These are phyloP conservation scores for Illadopsis cleaveri DNA, from an alignment of 2,113 vertebrate species.

Conservation along the genomic window DNA sequence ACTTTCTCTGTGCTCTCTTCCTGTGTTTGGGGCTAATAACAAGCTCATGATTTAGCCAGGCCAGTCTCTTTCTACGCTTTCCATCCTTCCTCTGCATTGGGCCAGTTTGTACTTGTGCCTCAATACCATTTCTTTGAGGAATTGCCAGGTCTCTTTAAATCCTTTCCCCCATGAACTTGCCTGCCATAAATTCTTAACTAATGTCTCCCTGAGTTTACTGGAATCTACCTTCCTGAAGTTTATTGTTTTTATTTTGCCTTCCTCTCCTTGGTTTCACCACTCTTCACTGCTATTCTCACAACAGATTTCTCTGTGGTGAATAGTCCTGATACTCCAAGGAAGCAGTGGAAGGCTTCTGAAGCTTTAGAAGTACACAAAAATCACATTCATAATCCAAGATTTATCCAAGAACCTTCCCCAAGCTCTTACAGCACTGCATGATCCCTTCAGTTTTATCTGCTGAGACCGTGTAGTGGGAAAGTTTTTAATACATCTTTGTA, in stretches of 20 bases:
- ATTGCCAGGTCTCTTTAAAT: constrained; percentile 43
- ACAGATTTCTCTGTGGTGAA: not conserved
- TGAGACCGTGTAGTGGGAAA: not conserved
- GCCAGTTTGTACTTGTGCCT: constrained; percentile 48
- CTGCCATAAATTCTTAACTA: constrained; percentile 36
- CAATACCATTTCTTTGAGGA: constrained; percentile 58
- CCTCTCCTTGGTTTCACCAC: not conserved
- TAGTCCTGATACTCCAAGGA: not conserved
- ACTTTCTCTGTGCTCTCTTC: constrained; percentile 49
- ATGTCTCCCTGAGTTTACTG: not conserved
- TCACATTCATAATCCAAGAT: not conserved
- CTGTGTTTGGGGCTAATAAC: constrained; percentile 45
- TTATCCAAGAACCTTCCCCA: not conserved
- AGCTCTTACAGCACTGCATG: not conserved
- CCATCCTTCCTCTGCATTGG: constrained; percentile 52
- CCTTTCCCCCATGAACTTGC: constrained; percentile 12
- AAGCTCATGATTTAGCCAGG: constrained; percentile 33
- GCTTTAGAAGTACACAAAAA: not conserved
- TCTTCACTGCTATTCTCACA: not conserved
- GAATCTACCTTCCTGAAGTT: constrained; percentile 6
- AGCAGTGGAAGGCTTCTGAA: not conserved
- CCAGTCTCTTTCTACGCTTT: constrained; percentile 25
- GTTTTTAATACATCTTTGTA: constrained; percentile 31
- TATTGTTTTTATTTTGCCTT: constrained; percentile 8
- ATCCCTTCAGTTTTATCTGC: not conserved